Evolutionary conservation across 2,888 invertebrate genomes (phyloP), one percentile per base, ranked within the genome.

Genomic region (Adelphocoris suturalis): DNA sequence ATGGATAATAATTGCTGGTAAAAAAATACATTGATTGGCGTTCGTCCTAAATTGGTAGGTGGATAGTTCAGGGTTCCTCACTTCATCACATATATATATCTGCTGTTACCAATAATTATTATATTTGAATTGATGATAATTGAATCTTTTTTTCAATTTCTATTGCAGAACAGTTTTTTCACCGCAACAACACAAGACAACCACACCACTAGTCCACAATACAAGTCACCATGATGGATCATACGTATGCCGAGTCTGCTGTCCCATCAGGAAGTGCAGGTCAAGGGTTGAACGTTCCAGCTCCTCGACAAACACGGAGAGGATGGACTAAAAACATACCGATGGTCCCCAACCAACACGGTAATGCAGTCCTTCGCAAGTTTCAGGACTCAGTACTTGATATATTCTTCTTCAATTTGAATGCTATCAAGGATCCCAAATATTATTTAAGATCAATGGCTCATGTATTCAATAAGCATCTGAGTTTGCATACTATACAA

Each of bases 201-300:
- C n/a, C n/a, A n/a, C n/a, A n/a, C n/a, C n/a, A n/a, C n/a, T n/a
- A n/a, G n/a, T n/a, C n/a, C n/a, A n/a, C n/a, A n/a, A 37, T 37
- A 37, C 37, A 37, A 37, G 11, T 11, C 52, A n/a, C n/a, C n/a
- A n/a, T n/a, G n/a, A 75, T 75, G 75, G 75, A 75, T 75, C 75
- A 75, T 28, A 75, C 75, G 2, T 75, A 75, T 75, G 28, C 27
- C 28, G 5, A 28, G n/a, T 7, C 75, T 12, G 2, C 28, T 12
- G 3, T 75, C 52, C 52, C 52, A 11, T 52, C 52, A 52, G 52
- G n/a, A n/a, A n/a, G n/a, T n/a, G n/a, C n/a, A n/a, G n/a, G n/a
- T n/a, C n/a, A n/a, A n/a, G n/a, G n/a, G n/a, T n/a, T n/a, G n/a
- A n/a, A n/a, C 11, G 2, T n/a, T 9, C 28, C 75, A 0, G 75